Percentiles rank a stretch among this genome's conserved stretches.
Evolutionary conservation across 2,113 vertebrate species (phyloP).

Genomic region (Myrmecobius fasciatus): DNA sequence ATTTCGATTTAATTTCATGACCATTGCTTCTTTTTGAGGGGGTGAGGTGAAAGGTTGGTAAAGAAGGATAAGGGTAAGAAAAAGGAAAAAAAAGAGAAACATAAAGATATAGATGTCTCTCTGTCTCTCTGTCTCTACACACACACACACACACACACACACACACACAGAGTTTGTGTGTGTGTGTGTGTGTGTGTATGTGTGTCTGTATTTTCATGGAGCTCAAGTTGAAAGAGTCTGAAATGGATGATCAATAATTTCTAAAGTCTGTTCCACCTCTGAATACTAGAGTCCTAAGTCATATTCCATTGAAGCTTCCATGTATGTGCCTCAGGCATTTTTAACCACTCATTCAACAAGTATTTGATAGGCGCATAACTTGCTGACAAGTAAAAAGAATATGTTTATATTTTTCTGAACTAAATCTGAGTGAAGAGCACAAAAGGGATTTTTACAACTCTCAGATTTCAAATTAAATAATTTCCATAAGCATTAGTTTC

Average conservation of each 20-base stretch:
- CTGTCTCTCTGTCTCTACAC: too few relatives aligned
- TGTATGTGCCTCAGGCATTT: not conserved
- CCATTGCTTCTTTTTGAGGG: not conserved
- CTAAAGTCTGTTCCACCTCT: not conserved
- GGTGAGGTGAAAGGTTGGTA: too few relatives aligned
- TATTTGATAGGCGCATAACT: not conserved
- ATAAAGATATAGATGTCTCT: not conserved
- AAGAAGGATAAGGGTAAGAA: not conserved
- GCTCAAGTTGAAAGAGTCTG: not conserved
- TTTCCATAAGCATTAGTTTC: not conserved
- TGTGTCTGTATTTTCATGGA: not conserved
- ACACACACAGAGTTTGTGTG: too few relatives aligned
- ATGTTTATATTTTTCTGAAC: not conserved
- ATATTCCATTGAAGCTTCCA: not conserved
- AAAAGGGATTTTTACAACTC: not conserved
- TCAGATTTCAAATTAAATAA: not conserved
- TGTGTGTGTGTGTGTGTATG: too few relatives aligned
- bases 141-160: too few relatives aligned
- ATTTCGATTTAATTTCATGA: constrained; percentile 7
- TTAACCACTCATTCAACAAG: not conserved
- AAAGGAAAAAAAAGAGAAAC: not conserved
- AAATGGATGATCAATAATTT: not conserved
- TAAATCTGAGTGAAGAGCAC: not conserved
- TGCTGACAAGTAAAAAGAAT: not conserved
- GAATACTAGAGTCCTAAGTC: not conserved